Evolutionary conservation across 2,888 invertebrate genomes (phyloP).

Genomic region (Erebia ligea): DNA sequence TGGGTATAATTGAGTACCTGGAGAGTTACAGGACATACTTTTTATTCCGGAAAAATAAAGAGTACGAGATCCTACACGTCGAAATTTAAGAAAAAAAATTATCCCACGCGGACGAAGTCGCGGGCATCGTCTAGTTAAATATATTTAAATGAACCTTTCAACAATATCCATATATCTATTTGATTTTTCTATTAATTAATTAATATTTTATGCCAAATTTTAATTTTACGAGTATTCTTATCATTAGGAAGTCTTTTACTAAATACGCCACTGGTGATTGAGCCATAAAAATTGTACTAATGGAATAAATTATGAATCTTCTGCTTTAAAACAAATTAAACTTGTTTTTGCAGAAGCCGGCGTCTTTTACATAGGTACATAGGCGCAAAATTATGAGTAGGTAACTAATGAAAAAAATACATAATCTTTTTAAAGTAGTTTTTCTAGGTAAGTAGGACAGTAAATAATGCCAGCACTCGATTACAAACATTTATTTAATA

Average conservation of each 20-base stretch:
- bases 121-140: background rate
- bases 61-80: background rate
- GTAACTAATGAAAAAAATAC: too few species aligned
- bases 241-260: slow-evolving; percentile 22
- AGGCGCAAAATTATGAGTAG: too few species aligned
- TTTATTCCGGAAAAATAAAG: background rate
- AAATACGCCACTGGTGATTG: background rate
- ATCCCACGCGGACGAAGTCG: background rate
- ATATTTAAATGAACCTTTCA: slow-evolving; percentile 15
- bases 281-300: slow-evolving; percentile 6
- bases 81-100: too few species aligned
- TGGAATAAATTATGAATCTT: slow-evolving; percentile 2
- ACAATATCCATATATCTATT: background rate
- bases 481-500: too few species aligned
- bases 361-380: background rate
- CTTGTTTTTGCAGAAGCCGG: background rate
- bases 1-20: too few species aligned
- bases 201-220: slow-evolving; percentile 12
- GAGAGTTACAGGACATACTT: background rate
- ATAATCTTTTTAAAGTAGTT: too few species aligned
- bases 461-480: too few species aligned
- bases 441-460: too few species aligned
- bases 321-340: slow-evolving; percentile 5
- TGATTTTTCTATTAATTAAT: slow-evolving; percentile 6
- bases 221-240: slow-evolving; percentile 20